Percentiles rank a stretch among this genome's conserved stretches.
These are phyloP conservation scores for Onychomys torridus DNA, from an alignment of 2,797 vertebrate genomes.

Conservation along the genomic window DNA sequence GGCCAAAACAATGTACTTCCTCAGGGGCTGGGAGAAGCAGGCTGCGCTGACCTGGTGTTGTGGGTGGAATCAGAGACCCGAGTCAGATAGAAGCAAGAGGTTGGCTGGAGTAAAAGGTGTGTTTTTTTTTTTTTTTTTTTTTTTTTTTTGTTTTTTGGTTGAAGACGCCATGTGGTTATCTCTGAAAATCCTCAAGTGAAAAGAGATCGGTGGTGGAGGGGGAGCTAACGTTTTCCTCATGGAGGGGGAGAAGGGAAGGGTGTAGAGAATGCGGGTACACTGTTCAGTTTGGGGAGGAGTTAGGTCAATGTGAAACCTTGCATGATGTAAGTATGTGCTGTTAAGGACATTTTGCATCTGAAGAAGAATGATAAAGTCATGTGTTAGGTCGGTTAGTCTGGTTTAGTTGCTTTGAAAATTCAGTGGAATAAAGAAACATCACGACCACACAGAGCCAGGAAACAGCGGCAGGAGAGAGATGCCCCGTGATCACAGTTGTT, in stretches of 20 bases:
- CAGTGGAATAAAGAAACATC: not conserved
- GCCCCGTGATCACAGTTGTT: not conserved
- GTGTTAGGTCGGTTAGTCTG: not conserved
- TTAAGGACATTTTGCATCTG: not conserved
- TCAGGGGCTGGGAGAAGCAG: not conserved
- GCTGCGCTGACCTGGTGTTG: not conserved
- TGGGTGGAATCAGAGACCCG: not conserved
- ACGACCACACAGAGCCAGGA: not conserved
- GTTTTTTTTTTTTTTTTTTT: too few relatives aligned
- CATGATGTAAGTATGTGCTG: not conserved
- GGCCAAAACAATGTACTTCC: not conserved
- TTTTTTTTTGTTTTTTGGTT: not conserved
- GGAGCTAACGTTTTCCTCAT: not conserved
- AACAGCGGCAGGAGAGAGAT: not conserved
- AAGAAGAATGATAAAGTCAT: not conserved
- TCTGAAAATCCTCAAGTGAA: not conserved
- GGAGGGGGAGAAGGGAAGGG: not conserved
- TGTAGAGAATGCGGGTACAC: not conserved
- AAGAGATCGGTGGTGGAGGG: not conserved
- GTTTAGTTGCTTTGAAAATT: constrained; percentile 38
- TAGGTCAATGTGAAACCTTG: not conserved
- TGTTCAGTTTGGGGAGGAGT: not conserved
- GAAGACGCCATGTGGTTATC: not conserved
- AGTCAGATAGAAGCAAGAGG: not conserved
- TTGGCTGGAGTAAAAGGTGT: not conserved